A percentile compares a stretch with the other conserved stretches of the same genome.
Evolutionary conservation across 2,888 invertebrate genomes (phyloP).

Genomic region (Hermodice carunculata): DNA sequence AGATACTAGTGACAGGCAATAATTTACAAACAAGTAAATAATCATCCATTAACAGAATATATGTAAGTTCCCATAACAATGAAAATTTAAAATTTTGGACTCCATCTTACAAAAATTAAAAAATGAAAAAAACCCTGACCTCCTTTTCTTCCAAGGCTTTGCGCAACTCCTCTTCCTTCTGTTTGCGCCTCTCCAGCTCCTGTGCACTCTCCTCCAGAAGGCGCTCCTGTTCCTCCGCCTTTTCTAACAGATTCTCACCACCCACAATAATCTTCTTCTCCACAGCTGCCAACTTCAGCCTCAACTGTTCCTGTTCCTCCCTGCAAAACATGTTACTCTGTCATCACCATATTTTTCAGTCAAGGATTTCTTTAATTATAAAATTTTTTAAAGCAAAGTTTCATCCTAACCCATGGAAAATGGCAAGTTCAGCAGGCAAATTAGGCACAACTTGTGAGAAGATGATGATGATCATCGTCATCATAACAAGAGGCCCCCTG

Average conservation of each 20-base stretch:
- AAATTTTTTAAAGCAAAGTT: slow-evolving; percentile 12
- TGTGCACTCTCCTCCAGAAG: slow-evolving; percentile 87
- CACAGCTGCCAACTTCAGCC: slow-evolving; percentile 85
- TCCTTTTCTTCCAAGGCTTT: slow-evolving; percentile 87
- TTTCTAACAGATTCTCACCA: slow-evolving; percentile 97
- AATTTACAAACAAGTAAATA: no score
- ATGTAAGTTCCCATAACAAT: no score
- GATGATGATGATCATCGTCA: no score
- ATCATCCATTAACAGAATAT: no score
- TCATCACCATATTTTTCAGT: neutral
- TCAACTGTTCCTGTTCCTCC: slow-evolving; percentile 84
- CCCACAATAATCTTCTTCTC: slow-evolving; percentile 97
- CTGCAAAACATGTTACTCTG: no score
- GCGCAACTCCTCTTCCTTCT: slow-evolving; percentile 84
- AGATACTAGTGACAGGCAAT: no score
- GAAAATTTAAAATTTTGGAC: neutral
- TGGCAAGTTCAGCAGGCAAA: no score
- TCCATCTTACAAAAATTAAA: neutral
- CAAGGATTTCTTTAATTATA: neutral
- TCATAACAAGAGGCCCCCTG: no score
- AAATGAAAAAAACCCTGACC: neutral
- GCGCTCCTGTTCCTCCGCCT: slow-evolving; percentile 92
- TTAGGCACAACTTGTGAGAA: no score
- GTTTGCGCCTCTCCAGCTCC: slow-evolving; percentile 74
- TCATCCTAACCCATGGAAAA: no score